These are phyloP conservation scores for Diorhabda carinulata DNA, from an alignment of 1,140 invertebrate species.

Conservation along the genomic window DNA sequence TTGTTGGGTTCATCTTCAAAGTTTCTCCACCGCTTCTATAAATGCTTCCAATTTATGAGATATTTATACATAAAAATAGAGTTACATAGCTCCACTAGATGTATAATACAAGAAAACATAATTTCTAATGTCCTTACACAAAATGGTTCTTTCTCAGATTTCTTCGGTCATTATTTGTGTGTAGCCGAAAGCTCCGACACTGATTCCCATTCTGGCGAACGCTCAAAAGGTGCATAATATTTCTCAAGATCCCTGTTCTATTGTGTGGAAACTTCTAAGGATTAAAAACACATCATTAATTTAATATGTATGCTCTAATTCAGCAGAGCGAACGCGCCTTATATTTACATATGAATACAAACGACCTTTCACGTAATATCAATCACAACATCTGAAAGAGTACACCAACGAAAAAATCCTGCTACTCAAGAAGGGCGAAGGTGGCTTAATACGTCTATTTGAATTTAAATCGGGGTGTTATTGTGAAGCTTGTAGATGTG, in stretches of 20 bases:
- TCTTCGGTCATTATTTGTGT: too few species aligned
- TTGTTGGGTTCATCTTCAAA: too few species aligned
- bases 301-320: slow-evolving; percentile 27
- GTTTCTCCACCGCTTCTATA: too few species aligned
- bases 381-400: neutral
- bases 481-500: neutral
- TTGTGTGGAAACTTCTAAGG: slow-evolving; percentile 21
- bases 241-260: slow-evolving; percentile 10
- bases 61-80: too few species aligned
- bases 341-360: slow-evolving; percentile 32
- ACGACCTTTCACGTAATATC: slow-evolving; percentile 12
- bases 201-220: slow-evolving; percentile 5
- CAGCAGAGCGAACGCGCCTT: slow-evolving; percentile 23
- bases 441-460: neutral
- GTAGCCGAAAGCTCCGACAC: neutral
- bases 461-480: neutral
- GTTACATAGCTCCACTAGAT: too few species aligned
- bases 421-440: neutral
- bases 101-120: too few species aligned
- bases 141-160: too few species aligned
- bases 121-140: too few species aligned
- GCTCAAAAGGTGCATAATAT: slow-evolving; percentile 14
- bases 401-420: neutral
- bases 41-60: too few species aligned
- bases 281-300: slow-evolving; percentile 35